Conservation (phyloP, 1,140 invertebrate species). For the Ctenoplectra terminalis region DNA sequence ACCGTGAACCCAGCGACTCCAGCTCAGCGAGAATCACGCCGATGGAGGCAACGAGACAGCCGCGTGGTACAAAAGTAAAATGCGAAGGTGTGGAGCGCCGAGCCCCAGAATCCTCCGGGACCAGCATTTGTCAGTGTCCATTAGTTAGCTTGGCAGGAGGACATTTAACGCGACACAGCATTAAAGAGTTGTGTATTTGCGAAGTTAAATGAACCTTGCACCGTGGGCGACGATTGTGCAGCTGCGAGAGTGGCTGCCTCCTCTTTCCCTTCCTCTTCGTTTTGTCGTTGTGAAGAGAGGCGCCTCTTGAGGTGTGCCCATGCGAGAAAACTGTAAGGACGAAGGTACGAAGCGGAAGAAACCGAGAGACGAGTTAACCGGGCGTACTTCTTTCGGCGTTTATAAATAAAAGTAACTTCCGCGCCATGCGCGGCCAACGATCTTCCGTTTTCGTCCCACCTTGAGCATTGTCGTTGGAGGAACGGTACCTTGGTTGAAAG, state of each 20-base stretch:
- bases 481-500: neutral
- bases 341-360: constrained; percentile 37
- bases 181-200: constrained; percentile 74
- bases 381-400: constrained; percentile 34
- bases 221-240: constrained; percentile 71
- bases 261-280: neutral
- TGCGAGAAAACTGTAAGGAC: constrained; percentile 67
- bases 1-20: neutral
- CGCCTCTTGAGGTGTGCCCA: constrained; percentile 67
- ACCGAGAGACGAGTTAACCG: constrained; percentile 42
- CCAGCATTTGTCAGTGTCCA: constrained; percentile 71
- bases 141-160: constrained; percentile 58
- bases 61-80: constrained; percentile 18
- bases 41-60: constrained; percentile 3
- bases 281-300: constrained; percentile 41
- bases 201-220: constrained; percentile 70
- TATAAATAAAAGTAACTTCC: constrained; percentile 66
- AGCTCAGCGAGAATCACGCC: neutral
- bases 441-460: neutral
- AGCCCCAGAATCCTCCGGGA: constrained; percentile 42
- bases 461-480: neutral
- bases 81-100: constrained; percentile 32
- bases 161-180: constrained; percentile 68
- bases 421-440: neutral
- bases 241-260: constrained; percentile 54